Base-by-base conservation (phyloP, 2,113 vertebrate species). In the Eptesicus fuscus region DNA sequence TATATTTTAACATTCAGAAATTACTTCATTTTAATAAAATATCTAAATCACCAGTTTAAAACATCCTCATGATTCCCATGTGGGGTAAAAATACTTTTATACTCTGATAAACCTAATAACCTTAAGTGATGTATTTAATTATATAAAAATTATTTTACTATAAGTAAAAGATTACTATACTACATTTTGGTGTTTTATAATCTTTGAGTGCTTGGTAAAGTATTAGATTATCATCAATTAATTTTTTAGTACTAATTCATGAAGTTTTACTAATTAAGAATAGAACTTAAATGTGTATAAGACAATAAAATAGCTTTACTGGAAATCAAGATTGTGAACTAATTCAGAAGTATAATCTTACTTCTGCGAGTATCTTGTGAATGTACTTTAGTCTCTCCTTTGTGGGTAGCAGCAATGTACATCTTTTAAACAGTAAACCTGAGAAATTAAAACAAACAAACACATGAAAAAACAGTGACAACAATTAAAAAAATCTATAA, bases 361-460 rank as follows among this genome's bases (percentile, higher is more conserved):
- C 99, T 98, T 99, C 97, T 88, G 98, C 98, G 77, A 99, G 97
- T 65, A 96, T 97, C 95, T 97, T 98, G 94, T 99, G 98, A 86
- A 98, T 98, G 13, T 98, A 99, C 88, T 98, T 99, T 47, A 99
- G 98, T 96, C 99, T 99, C 17, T 99, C 99, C 90, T 98, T 99
- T 82, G 99, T 99, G 73, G 99, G 99, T 28, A 99, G 88, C 67
- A 99, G 98, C 74, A 99, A 95, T 0, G 99, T 99, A 85, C 99
- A 99, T 93, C 99, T 99, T 97, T 99, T 99, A 88, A 99, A 98
- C 90, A 99, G 96, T 92, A 99, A 77, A 51, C 99, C 99, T 99
- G 96, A 61, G 73, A 95, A 80, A 83, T 93, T n/a, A 94, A 95
- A 98, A 6, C 77, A 95, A 94, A 98, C 4, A 89, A 40, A 79